These are phyloP conservation scores for Ochlodes sylvanus DNA, from an alignment of 2,888 invertebrate species.

Conservation along the genomic window DNA sequence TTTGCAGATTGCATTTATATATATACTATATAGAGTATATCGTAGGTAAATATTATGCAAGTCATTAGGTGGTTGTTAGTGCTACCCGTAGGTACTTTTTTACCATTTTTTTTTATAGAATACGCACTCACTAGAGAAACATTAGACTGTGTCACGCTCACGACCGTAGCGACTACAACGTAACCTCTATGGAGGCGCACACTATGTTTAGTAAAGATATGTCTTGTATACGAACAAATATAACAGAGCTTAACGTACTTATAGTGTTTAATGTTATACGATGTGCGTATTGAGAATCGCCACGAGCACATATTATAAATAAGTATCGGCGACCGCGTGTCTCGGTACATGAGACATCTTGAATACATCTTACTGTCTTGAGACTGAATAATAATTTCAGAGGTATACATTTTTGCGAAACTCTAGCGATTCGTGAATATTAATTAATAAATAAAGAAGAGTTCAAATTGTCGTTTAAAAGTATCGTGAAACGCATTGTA, in stretches of 20 bases:
- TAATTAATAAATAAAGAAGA: conserved; percentile 45
- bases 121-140: conserved; percentile 74
- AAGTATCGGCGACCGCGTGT: conserved; percentile 27
- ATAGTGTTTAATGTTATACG: conserved; percentile 65
- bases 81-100: conserved; percentile 72
- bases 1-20: conserved; percentile 85
- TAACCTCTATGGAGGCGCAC: conserved; percentile 61
- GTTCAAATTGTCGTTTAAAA: conserved; percentile 69
- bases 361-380: conserved; percentile 55
- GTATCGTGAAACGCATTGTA: conserved; percentile 59
- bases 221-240: conserved; percentile 83
- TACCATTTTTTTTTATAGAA: conserved; percentile 63
- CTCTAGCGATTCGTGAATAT: conserved; percentile 49
- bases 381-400: conserved; percentile 73
- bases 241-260: conserved; percentile 80
- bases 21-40: conserved; percentile 83
- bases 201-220: conserved; percentile 63
- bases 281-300: conserved; percentile 63
- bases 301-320: conserved; percentile 40
- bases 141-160: conserved; percentile 67
- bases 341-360: conserved; percentile 3
- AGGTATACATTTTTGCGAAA: conserved; percentile 59
- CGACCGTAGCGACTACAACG: conserved; percentile 64
- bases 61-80: conserved; percentile 77
- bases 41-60: conserved; percentile 81